Base-by-base conservation (phyloP, 2,797 vertebrate genomes). In the Columba guinea region DNA sequence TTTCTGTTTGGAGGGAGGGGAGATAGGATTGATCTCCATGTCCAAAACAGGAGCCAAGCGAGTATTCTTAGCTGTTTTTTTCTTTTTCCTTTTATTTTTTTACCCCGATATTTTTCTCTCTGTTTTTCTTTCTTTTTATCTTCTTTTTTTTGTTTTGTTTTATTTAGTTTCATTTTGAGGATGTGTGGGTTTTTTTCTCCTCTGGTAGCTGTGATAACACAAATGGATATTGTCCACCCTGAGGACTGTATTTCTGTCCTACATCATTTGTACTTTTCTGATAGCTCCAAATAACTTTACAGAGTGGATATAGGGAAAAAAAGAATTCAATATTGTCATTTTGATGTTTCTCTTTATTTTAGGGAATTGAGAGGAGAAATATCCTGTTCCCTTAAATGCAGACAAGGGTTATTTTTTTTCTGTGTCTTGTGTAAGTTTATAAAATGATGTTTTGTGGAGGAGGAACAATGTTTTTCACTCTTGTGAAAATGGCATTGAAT, bases 341-440 rank as follows among this genome's bases (percentile, higher is more conserved):
- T 74, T 46, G 26, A 80, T 85, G 6, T 58, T 93, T 90, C 52
- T 76, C 21, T 92, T 87, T 90, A 62, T 90, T 93, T 82, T 82
- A 68, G 20, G 28, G 22, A 79, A 44, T 12, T 65, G 10, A 52
- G 32, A 83, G 22, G 15, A 73, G 60, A 90, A 77, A 77, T 74
- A 37, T 30, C 56, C 32, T 32, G 5, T 59, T 93, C 4, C 27
- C n/a, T 30, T 77, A 62, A 39, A 62, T 44, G 8, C 0, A 0
- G 46, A 39, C 18, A 53, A 0, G 2, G 2, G 6, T 55, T 75
- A 5, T 44, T 28, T 58, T 35, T 41, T 44, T 46, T 34, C 4
- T 64, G 6, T 70, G 18, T 73, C 6, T 80, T 18, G 5, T 23
- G 23, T 59, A 6, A 88, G 12, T 8, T 93, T 84, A 70, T 84